Conservation (phyloP, 2,113 vertebrate species). For the Entelurus aequoreus region DNA sequence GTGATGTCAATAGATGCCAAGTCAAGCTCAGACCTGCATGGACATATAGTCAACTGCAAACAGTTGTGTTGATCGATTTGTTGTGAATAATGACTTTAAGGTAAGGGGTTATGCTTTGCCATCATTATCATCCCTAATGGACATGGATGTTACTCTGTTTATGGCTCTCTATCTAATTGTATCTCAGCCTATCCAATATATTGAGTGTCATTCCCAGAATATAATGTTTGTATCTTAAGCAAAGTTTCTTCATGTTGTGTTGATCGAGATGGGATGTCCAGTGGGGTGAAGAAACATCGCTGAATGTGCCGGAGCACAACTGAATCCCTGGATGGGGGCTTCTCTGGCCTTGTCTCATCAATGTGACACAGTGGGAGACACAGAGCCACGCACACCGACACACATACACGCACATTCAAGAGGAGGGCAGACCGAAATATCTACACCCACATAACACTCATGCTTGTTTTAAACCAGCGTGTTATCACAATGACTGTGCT, state of each 20-base stretch:
- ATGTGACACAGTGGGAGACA: slow-evolving; percentile 53
- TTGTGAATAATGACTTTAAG: slow-evolving; percentile 6
- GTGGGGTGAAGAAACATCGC: slow-evolving; percentile 18
- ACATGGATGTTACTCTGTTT: slow-evolving; percentile 21
- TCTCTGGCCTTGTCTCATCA: slow-evolving; percentile 58
- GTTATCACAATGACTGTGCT: background rate
- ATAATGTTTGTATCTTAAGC: slow-evolving; percentile 8
- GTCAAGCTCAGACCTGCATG: slow-evolving; percentile 17
- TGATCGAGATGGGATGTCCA: slow-evolving; percentile 29
- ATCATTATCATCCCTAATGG: slow-evolving; percentile 36
- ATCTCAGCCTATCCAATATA: slow-evolving; percentile 3
- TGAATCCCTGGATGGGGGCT: slow-evolving; percentile 22
- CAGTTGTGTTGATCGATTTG: slow-evolving; percentile 32
- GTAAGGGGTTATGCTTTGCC: slow-evolving; percentile 13
- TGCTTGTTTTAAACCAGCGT: slow-evolving; percentile 15
- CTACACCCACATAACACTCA: slow-evolving; percentile 23
- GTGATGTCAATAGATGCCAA: background rate
- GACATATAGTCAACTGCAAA: slow-evolving; percentile 5
- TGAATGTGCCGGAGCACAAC: slow-evolving; percentile 25
- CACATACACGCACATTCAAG: slow-evolving; percentile 9
- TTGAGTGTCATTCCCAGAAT: background rate
- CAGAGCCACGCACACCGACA: slow-evolving; percentile 14
- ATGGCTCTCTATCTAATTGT: slow-evolving; percentile 6
- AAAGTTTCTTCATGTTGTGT: background rate
- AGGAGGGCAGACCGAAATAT: slow-evolving; percentile 25